A percentile compares a stretch with the other conserved stretches of the same genome.
Evolutionary conservation across 2,797 vertebrate genomes (phyloP).

Genomic region (Lacerta viridis): DNA sequence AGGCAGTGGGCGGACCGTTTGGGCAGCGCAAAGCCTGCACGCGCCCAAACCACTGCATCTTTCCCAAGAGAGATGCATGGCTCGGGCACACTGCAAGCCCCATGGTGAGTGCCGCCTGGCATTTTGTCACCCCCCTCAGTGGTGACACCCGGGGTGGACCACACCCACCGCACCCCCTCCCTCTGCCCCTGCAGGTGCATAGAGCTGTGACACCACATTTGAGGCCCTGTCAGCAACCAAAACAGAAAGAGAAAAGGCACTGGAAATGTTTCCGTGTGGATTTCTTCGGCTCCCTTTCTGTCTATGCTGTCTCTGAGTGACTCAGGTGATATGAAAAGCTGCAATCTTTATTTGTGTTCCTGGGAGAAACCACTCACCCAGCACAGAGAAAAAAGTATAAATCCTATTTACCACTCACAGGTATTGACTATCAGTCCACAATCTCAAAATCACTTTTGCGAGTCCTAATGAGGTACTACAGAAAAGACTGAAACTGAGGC

Average conservation of each 20-base stretch:
- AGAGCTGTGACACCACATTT: not conserved
- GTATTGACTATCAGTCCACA: slow-evolving; percentile 7
- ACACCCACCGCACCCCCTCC: too few relatives aligned
- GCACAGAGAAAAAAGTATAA: not conserved
- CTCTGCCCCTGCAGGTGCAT: too few relatives aligned
- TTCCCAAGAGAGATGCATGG: too few relatives aligned
- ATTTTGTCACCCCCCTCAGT: too few relatives aligned
- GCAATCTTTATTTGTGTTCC: slow-evolving; percentile 53
- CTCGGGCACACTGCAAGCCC: too few relatives aligned
- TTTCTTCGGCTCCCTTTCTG: slow-evolving; percentile 45
- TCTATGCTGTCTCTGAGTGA: slow-evolving; percentile 39
- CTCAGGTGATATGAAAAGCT: slow-evolving; percentile 50
- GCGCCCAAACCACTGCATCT: too few relatives aligned
- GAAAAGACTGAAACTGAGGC: too few relatives aligned
- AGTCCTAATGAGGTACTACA: not conserved
- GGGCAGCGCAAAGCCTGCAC: too few relatives aligned
- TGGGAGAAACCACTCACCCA: slow-evolving; percentile 25
- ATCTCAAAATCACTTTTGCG: slow-evolving; percentile 44
- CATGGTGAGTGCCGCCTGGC: too few relatives aligned
- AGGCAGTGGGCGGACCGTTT: not conserved
- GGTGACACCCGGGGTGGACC: too few relatives aligned
- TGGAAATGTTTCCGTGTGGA: slow-evolving; percentile 37
- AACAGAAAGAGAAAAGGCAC: slow-evolving; percentile 30
- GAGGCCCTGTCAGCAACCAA: slow-evolving; percentile 47
- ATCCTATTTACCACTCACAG: slow-evolving; percentile 19